Evolutionary conservation across 1,140 invertebrate species (phyloP).

Genomic region (Scaptomyza montana): DNA sequence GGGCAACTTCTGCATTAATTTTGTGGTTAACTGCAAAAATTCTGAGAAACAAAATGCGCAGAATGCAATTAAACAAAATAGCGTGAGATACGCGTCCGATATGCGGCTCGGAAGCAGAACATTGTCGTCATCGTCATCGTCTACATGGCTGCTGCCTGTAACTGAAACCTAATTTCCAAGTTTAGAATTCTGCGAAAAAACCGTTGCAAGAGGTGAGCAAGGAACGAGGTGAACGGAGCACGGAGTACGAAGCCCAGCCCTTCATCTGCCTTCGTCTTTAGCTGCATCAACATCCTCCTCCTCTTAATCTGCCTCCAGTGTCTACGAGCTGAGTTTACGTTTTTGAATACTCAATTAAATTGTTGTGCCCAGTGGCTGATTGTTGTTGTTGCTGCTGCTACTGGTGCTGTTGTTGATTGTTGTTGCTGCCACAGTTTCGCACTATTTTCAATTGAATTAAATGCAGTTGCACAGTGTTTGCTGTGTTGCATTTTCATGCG

Average conservation of each 20-base stretch:
- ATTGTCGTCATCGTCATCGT: conserved; percentile 28
- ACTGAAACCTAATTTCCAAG: conserved; percentile 80
- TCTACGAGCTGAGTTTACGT: conserved; percentile 55
- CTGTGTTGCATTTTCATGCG: conserved; percentile 73
- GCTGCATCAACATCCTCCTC: neutral
- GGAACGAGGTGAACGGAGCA: conserved; percentile 2
- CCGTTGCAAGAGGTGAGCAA: conserved; percentile 41
- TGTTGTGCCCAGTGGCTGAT: conserved; percentile 55
- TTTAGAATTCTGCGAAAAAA: conserved; percentile 81
- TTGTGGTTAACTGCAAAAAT: conserved; percentile 70
- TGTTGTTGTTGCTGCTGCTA: conserved; percentile 13
- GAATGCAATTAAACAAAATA: conserved; percentile 82
- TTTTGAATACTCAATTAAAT: conserved; percentile 83
- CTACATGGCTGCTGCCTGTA: conserved; percentile 35
- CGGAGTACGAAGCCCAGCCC: neutral
- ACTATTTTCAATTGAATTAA: conserved; percentile 83
- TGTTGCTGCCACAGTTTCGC: conserved; percentile 64
- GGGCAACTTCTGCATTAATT: conserved; percentile 52
- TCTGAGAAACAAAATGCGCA: conserved; percentile 71
- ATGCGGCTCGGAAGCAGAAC: conserved; percentile 40
- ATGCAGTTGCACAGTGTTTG: conserved; percentile 46
- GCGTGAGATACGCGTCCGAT: conserved; percentile 78
- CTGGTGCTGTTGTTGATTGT: conserved; percentile 23
- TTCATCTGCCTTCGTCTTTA: conserved; percentile 7
- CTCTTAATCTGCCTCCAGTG: neutral